phyloP scores from a whole-genome alignment of 2,797 vertebrate genomes.

The Etheostoma perlongum region DNA sequence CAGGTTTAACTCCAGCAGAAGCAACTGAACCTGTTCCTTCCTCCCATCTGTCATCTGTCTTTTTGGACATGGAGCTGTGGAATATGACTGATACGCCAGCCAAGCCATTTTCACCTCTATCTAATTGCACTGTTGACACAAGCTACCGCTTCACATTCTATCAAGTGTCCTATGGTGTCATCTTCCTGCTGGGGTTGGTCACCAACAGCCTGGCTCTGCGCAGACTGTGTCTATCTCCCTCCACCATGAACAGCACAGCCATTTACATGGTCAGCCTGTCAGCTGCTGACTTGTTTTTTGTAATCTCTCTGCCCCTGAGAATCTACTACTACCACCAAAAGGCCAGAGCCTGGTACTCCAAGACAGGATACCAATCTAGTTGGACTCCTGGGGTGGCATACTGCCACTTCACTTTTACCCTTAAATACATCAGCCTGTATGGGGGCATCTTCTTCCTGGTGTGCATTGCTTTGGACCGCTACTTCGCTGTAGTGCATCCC shows the following conservation, averaged over 20 bases:
- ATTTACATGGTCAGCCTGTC: conserved; percentile 82
- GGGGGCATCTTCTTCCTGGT: conserved; percentile 85
- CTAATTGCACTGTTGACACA: conserved; percentile 81
- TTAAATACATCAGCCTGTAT: conserved; percentile 86
- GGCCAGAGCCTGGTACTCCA: conserved; percentile 33
- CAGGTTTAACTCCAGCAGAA: conserved; percentile 33
- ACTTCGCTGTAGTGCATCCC: conserved; percentile 81
- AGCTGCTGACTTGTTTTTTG: conserved; percentile 77
- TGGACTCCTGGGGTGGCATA: conserved; percentile 69
- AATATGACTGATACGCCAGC: conserved; percentile 64
- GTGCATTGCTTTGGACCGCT: conserved; percentile 84
- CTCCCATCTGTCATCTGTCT: background rate
- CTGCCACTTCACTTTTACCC: conserved; percentile 81
- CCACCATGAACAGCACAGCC: conserved; percentile 74
- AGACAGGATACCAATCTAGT: background rate
- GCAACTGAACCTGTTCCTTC: background rate
- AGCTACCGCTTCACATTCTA: conserved; percentile 83
- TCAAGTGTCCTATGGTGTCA: conserved; percentile 81
- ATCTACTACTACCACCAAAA: conserved; percentile 82
- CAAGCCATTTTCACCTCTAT: background rate
- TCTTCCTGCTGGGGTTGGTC: conserved; percentile 79
- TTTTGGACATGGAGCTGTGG: conserved; percentile 69
- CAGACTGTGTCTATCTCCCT: conserved; percentile 67
- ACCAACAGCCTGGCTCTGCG: conserved; percentile 78
- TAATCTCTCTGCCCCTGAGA: conserved; percentile 81